These are phyloP conservation scores for Sebastes iracundus DNA, from an alignment of 2,797 vertebrate genomes.

Conservation along the genomic window DNA sequence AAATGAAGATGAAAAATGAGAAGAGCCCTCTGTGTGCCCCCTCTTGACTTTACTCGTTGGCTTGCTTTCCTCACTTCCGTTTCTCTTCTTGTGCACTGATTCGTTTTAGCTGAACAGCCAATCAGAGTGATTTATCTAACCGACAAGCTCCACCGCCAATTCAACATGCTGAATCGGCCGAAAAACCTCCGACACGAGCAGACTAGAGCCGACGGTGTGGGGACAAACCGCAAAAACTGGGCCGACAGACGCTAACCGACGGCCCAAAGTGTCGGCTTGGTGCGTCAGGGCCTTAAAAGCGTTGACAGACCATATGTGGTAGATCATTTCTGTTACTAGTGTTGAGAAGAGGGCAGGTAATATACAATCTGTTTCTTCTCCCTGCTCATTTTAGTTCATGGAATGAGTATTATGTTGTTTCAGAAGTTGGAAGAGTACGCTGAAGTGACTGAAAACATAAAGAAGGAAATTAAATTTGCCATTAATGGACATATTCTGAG, in stretches of 20 bases:
- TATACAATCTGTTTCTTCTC: background rate
- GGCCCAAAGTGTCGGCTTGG: too few species aligned
- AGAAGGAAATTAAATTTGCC: background rate
- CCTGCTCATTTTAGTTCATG: background rate
- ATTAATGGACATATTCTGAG: background rate
- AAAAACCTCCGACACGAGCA: rapidly evolving
- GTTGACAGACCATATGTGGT: background rate
- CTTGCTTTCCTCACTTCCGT: too few species aligned
- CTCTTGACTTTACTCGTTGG: too few species aligned
- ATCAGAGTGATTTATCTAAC: too few species aligned
- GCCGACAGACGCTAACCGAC: too few species aligned
- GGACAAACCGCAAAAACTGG: too few species aligned
- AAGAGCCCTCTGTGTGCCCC: too few species aligned
- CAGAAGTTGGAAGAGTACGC: background rate
- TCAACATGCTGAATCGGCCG: too few species aligned
- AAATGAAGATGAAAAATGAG: too few species aligned
- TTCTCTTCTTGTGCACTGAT: too few species aligned
- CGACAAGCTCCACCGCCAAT: rapidly evolving
- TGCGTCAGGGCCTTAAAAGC: background rate
- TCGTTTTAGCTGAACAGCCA: rapidly evolving
- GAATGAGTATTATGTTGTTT: background rate
- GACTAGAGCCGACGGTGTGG: too few species aligned
- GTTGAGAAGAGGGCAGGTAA: background rate
- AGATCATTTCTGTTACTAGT: background rate
- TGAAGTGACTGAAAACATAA: background rate